These are phyloP conservation scores for Clanis bilineata DNA, from an alignment of 2,888 invertebrate genomes.

Conservation along the genomic window DNA sequence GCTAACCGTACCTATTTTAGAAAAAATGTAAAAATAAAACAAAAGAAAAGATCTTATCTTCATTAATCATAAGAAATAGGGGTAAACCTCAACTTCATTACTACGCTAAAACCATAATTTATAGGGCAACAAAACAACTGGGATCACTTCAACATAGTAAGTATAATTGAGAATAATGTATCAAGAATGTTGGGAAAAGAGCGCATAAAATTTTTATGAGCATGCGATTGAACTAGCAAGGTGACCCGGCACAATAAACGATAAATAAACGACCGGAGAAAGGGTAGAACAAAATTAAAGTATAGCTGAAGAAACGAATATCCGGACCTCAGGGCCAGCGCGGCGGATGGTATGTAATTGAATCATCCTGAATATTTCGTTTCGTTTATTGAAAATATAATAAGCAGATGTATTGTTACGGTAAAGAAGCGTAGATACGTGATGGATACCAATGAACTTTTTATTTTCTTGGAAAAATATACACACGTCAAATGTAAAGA, in stretches of 20 bases:
- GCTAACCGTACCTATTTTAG: no score
- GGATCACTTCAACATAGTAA: constrained; percentile 33
- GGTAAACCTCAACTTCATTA: constrained; percentile 41
- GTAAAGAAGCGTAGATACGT: neutral
- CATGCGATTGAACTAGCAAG: neutral
- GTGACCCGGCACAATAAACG: constrained; percentile 6
- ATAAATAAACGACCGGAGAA: neutral
- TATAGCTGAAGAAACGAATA: neutral
- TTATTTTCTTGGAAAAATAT: neutral
- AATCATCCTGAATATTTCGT: neutral
- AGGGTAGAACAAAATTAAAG: constrained; percentile 14
- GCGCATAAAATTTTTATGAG: constrained; percentile 9
- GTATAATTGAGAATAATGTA: constrained; percentile 39
- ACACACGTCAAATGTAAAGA: neutral
- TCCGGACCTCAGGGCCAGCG: neutral
- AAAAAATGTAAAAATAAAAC: no score
- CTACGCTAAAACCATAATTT: constrained; percentile 41
- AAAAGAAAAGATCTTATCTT: neutral
- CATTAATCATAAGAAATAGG: constrained; percentile 38
- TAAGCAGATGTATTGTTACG: constrained; percentile 4
- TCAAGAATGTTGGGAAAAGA: neutral
- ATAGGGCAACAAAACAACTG: constrained; percentile 34
- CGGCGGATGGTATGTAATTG: neutral
- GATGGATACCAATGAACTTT: neutral
- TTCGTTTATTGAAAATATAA: constrained; percentile 7